Conservation (phyloP, 2,797 vertebrate species). For the Diglossa cyanea region DNA sequence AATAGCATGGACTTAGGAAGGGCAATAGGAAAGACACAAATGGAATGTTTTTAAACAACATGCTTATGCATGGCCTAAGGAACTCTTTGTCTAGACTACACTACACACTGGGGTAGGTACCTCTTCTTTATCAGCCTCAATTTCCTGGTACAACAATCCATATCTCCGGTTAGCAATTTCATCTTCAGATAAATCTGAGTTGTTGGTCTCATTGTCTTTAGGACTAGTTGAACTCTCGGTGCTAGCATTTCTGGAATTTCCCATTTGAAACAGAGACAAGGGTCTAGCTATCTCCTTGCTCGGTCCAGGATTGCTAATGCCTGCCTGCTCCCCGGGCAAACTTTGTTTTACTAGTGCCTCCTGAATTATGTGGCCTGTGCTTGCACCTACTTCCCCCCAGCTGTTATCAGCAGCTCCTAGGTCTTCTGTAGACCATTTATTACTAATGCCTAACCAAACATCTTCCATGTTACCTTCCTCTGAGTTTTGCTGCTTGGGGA, state of each 20-base stretch:
- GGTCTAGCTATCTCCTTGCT: conserved; percentile 60
- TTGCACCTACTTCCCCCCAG: conserved; percentile 49
- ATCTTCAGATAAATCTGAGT: conserved; percentile 96
- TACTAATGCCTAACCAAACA: conserved; percentile 71
- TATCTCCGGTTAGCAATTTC: conserved; percentile 95
- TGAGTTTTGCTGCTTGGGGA: conserved; percentile 60
- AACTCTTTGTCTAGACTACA: conserved; percentile 79
- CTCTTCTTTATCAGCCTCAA: conserved; percentile 93
- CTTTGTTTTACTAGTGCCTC: conserved; percentile 27
- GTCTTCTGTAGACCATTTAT: conserved; percentile 69
- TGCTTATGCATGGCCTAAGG: conserved; percentile 72
- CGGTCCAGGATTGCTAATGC: neutral
- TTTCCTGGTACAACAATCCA: conserved; percentile 92
- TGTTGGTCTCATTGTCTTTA: conserved; percentile 87
- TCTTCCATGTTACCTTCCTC: conserved; percentile 46
- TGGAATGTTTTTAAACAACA: conserved; percentile 57
- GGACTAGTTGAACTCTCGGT: conserved; percentile 75
- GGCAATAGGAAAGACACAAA: conserved; percentile 40
- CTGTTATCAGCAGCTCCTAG: conserved; percentile 46
- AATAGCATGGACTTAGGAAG: conserved; percentile 22
- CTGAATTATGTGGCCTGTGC: conserved; percentile 28
- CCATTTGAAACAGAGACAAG: conserved; percentile 61
- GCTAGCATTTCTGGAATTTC: conserved; percentile 72
- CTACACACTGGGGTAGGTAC: conserved; percentile 86
- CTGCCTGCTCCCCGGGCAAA: conserved; percentile 40